Evolutionary conservation across 1,140 invertebrate genomes (phyloP), one percentile per base, ranked within the genome.

Genomic region (Trichonephila clavipes): DNA sequence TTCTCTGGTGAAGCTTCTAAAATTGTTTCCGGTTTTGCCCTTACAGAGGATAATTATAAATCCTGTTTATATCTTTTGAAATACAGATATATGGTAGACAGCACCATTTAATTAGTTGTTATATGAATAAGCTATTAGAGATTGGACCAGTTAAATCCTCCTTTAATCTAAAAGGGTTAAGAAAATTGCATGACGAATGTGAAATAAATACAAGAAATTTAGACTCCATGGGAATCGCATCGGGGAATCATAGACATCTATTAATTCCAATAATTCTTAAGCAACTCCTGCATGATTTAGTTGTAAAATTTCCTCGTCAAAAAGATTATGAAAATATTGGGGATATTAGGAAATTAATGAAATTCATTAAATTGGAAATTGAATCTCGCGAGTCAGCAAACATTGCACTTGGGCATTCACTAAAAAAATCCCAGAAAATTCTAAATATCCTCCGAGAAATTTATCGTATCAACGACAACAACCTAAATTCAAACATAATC

Each of bases 331-430:
- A 7, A 8, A 1, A 66, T 8, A 51, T 51, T 51, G 44, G 44
- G 6, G 44, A 51, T 51, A 5, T 8, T 51, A 51, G 10, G 5
- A 10, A n/a, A n/a, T 34, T 34, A 66, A 66, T 66, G 19, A 66
- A 66, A 66, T 66, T 66, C 19, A n/a, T n/a, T n/a, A 66, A 66
- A 66, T n/a, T 66, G n/a, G 21, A 66, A 66, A 64, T 64, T 64
- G 62, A 64, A n/a, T 24, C 64, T 66, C 64, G 64, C 5, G 21
- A n/a, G n/a, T 66, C 64, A 6, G 64, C 21, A 4, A n/a, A 8
- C 8, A 51, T 51, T 3, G 44, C 8, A 51, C 5, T 10, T 2
- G 44, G 8, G 5, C 44, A 51, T 51, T 34, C 34, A 34, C n/a
- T n/a, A 34, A 34, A 2, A 34, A 34, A 34, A 34, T 64, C 62